Percentiles rank a stretch among this genome's conserved stretches.
These are phyloP conservation scores for Rhineura floridana DNA, from an alignment of 2,113 vertebrate genomes.

Conservation along the genomic window DNA sequence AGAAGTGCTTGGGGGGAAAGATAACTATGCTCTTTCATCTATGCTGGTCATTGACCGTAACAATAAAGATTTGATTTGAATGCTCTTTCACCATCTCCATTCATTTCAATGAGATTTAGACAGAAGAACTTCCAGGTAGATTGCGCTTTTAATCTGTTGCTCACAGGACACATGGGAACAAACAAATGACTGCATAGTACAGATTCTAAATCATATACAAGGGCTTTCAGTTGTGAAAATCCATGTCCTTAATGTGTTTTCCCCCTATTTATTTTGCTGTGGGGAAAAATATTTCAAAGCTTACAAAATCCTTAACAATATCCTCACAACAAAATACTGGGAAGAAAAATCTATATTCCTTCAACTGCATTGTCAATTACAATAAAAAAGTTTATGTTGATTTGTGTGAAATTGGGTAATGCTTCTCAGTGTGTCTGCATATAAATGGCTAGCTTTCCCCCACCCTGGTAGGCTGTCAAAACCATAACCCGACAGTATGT, in stretches of 20 bases:
- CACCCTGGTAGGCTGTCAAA: slow-evolving; percentile 38
- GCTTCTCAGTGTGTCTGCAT: slow-evolving; percentile 24
- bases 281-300: slow-evolving; percentile 36
- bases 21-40: no score
- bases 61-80: no score
- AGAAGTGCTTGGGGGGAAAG: not conserved
- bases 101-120: not conserved
- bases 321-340: slow-evolving; percentile 47
- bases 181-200: not conserved
- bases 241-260: slow-evolving; percentile 22
- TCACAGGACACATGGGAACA: not conserved
- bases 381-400: slow-evolving; percentile 54
- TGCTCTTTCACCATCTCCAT: not conserved
- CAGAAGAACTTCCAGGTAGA: not conserved
- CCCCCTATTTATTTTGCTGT: slow-evolving; percentile 43
- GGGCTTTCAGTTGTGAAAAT: slow-evolving; percentile 8
- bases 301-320: slow-evolving; percentile 41
- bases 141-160: not conserved
- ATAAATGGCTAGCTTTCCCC: slow-evolving; percentile 43
- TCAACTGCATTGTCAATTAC: slow-evolving; percentile 44
- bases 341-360: slow-evolving; percentile 48
- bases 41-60: no score
- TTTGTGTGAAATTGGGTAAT: slow-evolving; percentile 52
- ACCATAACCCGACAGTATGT: slow-evolving; percentile 27
- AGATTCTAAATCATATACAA: not conserved